Evolutionary conservation across 2,797 vertebrate genomes (phyloP).

Genomic region (Bucorvus abyssinicus): DNA sequence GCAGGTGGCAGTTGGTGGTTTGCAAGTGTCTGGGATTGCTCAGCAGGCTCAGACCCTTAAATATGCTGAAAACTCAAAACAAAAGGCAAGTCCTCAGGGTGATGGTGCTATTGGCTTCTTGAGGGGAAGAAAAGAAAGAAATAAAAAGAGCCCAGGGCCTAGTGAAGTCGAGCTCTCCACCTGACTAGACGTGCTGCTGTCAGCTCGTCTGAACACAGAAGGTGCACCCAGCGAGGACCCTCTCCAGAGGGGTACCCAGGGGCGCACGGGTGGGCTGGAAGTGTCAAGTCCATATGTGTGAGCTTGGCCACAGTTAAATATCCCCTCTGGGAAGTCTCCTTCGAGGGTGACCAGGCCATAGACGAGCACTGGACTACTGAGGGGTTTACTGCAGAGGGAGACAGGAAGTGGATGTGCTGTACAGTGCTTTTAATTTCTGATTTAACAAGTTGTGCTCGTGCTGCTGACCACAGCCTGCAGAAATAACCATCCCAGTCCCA

Average conservation of each 20-base stretch:
- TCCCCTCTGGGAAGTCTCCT: not conserved
- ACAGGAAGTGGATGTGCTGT: not conserved
- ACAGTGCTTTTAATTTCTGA: rapidly evolving
- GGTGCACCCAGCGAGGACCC: not conserved
- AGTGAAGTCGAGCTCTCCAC: not conserved
- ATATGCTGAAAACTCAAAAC: not conserved
- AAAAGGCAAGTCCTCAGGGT: not conserved
- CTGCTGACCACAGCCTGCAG: not conserved
- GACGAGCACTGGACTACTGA: rapidly evolving
- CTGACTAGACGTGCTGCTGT: not conserved
- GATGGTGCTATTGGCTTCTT: not conserved
- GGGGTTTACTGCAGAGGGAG: not conserved
- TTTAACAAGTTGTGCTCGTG: not conserved
- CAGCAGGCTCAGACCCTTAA: not conserved
- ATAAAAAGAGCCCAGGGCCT: not conserved
- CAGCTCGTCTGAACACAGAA: not conserved
- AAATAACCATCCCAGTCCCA: not conserved
- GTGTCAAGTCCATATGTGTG: not conserved
- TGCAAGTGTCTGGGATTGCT: not conserved
- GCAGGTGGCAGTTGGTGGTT: not conserved
- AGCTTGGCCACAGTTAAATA: not conserved
- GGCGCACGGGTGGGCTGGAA: rapidly evolving
- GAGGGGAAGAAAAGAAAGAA: too few relatives aligned
- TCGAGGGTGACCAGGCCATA: not conserved
- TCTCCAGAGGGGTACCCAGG: not conserved